phyloP scores from a whole-genome alignment of 2,113 vertebrate species.

The Callospermophilus lateralis region DNA sequence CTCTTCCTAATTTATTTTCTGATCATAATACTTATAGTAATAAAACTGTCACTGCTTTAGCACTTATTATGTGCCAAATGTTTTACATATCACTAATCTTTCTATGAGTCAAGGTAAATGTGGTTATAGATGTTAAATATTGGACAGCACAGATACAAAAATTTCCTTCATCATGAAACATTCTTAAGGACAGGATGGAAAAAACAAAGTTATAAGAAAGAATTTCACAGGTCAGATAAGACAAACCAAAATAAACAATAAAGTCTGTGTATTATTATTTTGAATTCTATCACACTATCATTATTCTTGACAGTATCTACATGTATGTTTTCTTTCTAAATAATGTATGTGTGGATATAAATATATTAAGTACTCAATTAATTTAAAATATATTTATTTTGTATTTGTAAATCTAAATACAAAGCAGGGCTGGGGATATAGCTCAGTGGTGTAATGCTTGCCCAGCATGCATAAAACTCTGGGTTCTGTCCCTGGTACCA shows the following conservation, averaged over 20 bases:
- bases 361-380: background rate
- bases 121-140: background rate
- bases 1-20: background rate
- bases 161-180: background rate
- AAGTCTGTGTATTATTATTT: background rate
- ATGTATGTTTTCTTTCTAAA: conserved; percentile 9
- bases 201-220: background rate
- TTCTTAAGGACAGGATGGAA: background rate
- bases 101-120: background rate
- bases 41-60: background rate
- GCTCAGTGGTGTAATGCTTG: background rate
- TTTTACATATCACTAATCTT: background rate
- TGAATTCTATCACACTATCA: conserved; percentile 21
- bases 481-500: background rate
- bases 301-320: background rate
- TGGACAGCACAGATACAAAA: background rate
- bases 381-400: background rate
- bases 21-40: background rate
- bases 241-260: background rate
- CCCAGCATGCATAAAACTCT: background rate
- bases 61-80: background rate
- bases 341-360: background rate
- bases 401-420: background rate
- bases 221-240: background rate
- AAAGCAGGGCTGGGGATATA: background rate